Base-by-base conservation (phyloP, 1,140 invertebrate genomes). In the Elysia chlorotica region DNA sequence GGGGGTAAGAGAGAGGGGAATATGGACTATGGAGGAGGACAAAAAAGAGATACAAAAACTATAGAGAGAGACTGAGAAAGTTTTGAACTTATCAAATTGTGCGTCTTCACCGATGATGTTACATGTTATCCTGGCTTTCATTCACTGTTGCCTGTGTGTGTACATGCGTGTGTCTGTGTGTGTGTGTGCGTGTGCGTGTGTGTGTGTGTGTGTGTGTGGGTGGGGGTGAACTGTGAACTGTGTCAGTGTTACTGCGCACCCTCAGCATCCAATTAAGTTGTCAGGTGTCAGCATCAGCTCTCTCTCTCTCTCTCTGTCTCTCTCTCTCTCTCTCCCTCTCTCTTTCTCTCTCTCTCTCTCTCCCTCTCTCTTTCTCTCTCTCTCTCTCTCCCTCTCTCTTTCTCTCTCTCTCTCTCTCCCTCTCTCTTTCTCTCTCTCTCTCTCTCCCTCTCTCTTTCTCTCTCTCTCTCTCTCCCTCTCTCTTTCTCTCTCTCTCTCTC, bases 371-470 rank as follows among this genome's bases (percentile, higher is more conserved):
- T 14, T 61, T 61, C 6, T 28, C 4, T 31, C 57, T 61, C 6
- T 30, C 6, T 5, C 2, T 33, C 2, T 3, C 28, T 30, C 57
- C 35, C 25, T 61, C 57, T 61, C 57, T 28, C 25, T 28, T n/a
- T 28, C 25, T 61, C 25, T 28, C 57, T 61, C 25, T 61, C 57
- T 61, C 25, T 61, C 57, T 61, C 57, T 61, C 57, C n/a, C 57
- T 28, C 14, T 61, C 57, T 30, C 57, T 14, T 61, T 5, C n/a
- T 14, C 2, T 33, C n/a, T 61, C 57, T 30, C 4, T 28, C 57
- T 21, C 57, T 28, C 4, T n/a, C n/a, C n/a, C n/a, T n/a, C n/a
- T n/a, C n/a, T n/a, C n/a, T n/a, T n/a, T n/a, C n/a, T n/a, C n/a
- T n/a, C n/a, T n/a, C n/a, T n/a, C n/a, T n/a, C n/a, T n/a, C 41